These are phyloP conservation scores for Petrocephalus sullivani DNA, from an alignment of 2,797 vertebrate species.

Conservation along the genomic window DNA sequence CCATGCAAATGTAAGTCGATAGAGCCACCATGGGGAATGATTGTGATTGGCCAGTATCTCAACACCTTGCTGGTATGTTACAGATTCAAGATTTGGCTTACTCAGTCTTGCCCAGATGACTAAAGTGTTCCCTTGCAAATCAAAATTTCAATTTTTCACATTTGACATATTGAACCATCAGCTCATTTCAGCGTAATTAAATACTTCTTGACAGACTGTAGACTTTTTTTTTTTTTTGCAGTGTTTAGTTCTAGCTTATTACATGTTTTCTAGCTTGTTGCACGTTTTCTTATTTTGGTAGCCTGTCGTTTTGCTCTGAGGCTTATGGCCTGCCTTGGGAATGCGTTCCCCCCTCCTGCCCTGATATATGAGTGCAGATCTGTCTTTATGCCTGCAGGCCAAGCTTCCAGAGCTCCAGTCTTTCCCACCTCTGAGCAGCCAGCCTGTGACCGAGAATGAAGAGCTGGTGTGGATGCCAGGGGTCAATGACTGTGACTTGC, in stretches of 20 bases:
- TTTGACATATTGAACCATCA: not conserved
- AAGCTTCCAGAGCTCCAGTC: conserved; percentile 97
- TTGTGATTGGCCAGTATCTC: not conserved
- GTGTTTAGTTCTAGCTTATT: not conserved
- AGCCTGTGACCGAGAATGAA: conserved; percentile 89
- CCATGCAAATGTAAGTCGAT: not conserved
- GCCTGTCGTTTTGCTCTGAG: not conserved
- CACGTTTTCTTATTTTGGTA: conserved; percentile 45
- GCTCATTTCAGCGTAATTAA: not conserved
- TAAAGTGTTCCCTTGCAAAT: not conserved
- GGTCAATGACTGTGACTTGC: conserved; percentile 96
- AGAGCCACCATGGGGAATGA: not conserved
- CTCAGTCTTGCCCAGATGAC: too few species aligned
- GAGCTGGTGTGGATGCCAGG: conserved; percentile 98
- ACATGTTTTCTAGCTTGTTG: conserved; percentile 30
- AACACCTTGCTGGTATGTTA: not conserved
- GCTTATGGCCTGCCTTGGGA: not conserved
- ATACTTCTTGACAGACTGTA: not conserved
- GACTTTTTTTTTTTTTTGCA: not conserved
- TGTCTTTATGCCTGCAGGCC: conserved; percentile 67
- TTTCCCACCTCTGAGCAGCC: conserved; percentile 85
- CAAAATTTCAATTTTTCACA: not conserved
- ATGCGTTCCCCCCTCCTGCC: not conserved
- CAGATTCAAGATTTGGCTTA: not conserved
- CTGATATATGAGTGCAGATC: not conserved